A percentile compares a stretch with the other conserved stretches of the same genome.
These are phyloP conservation scores for Asobara japonica DNA, from an alignment of 1,140 invertebrate species.

Conservation along the genomic window DNA sequence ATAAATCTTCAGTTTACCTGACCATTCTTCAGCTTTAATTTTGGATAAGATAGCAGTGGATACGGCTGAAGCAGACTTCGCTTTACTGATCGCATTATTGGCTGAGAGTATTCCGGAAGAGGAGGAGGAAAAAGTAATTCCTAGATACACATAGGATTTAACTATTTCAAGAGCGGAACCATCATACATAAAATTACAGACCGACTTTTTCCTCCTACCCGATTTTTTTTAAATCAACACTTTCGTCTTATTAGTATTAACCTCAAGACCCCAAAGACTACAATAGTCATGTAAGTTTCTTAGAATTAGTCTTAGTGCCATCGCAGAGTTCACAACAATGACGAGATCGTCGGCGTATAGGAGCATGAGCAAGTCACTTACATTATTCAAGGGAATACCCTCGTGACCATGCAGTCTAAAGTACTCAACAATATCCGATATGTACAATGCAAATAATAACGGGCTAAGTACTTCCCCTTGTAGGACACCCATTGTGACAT, in stretches of 20 bases:
- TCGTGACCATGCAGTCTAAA: background rate
- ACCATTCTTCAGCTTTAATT: background rate
- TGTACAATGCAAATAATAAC: background rate
- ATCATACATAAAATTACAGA: background rate
- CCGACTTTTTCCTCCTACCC: background rate
- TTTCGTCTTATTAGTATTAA: background rate
- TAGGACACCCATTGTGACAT: constrained; percentile 13
- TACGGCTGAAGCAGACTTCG: background rate
- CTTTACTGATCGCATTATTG: background rate
- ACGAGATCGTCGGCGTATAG: background rate
- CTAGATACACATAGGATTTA: background rate
- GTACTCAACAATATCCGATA: background rate
- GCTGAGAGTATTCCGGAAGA: background rate
- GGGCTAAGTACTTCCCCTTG: constrained; percentile 15
- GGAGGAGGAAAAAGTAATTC: background rate
- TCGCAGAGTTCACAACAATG: background rate
- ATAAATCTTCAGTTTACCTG: background rate
- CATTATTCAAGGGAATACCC: background rate
- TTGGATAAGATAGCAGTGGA: background rate
- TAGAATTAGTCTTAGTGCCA: background rate
- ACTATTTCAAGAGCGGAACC: background rate
- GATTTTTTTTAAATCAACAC: background rate
- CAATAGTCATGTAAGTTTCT: background rate
- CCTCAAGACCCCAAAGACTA: background rate
- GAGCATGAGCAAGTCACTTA: background rate